Percentiles rank a stretch among this genome's conserved stretches.
Evolutionary conservation across 2,888 invertebrate genomes (phyloP).

Genomic region (Microplitis deprimator): DNA sequence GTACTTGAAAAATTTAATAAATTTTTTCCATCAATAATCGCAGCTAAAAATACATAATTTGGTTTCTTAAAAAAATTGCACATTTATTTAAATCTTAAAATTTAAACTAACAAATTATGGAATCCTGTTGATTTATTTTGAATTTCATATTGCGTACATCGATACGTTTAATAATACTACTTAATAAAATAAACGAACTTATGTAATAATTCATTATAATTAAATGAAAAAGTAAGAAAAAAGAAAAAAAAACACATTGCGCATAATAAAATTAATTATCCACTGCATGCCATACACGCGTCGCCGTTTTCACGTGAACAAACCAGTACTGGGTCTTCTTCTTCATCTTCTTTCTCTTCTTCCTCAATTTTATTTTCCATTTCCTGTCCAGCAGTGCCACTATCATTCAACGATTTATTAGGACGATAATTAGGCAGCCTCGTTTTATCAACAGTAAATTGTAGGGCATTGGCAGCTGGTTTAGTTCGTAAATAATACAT

Average conservation of each 20-base stretch:
- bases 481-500: constrained; percentile 99
- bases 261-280: constrained; percentile 66
- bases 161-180: background rate
- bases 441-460: constrained; percentile 96
- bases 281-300: constrained; percentile 89
- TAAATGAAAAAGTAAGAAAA: background rate
- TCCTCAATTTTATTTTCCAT: background rate
- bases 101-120: background rate
- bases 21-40: background rate
- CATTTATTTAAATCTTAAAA: background rate
- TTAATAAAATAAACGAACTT: background rate
- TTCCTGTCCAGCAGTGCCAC: background rate
- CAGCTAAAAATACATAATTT: background rate
- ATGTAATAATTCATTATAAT: background rate
- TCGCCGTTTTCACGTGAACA: constrained; percentile 92
- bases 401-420: background rate
- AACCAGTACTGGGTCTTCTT: constrained; percentile 77
- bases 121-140: background rate
- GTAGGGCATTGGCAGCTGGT: constrained; percentile 95
- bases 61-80: background rate
- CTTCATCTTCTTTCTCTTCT: background rate
- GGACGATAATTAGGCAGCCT: constrained; percentile 70
- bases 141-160: background rate
- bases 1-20: background rate
- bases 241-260: background rate